Evolutionary conservation across 2,797 vertebrate species (phyloP), one percentile per base, ranked within the genome.

Genomic region (Microctenopoma stevenorrisi): DNA sequence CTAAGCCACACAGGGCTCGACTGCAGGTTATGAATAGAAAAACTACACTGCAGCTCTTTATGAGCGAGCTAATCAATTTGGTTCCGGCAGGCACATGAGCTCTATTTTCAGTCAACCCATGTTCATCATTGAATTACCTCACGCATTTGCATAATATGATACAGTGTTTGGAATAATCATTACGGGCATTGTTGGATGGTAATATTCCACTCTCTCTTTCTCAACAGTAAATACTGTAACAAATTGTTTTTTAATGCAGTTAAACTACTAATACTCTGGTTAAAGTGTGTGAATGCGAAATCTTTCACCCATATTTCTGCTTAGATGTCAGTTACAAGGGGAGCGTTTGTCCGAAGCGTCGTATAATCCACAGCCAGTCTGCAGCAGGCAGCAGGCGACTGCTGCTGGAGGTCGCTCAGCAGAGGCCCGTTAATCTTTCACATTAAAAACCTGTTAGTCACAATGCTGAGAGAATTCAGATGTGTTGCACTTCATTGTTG

Each of bases 11-110:
- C 48, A 78, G 74, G 83, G 52, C 57, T 52, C 25, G n/a, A 69
- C 75, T 75, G 68, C 76, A 75, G 78, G 77, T 81, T 80, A 76
- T 76, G 78, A 83, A 83, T 72, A 74, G 79, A 81, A 74, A 81
- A 81, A 79, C 80, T 74, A 70, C 71, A 60, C 57, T 55, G 77
- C 66, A 61, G 80, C 60, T 77, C 57, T 86, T 85, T 81, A 79
- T 81, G 78, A 83, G 74, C 64, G 50, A 57, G 62, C 68, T 85
- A 88, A 89, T 89, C 79, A 86, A 65, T 85, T 86, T 78, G 74
- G 68, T 85, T 79, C 72, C 80, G 72, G 49, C 33, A 72, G 63
- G 66, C 65, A 73, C 58, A 49, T 79, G 71, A 81, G 77, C 35
- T 16, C 64, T 72, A 58, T 78, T 88, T 72, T 83, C 77, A 76